Evolutionary conservation across 2,888 invertebrate genomes (phyloP).

Genomic region (Tenthredo notha): DNA sequence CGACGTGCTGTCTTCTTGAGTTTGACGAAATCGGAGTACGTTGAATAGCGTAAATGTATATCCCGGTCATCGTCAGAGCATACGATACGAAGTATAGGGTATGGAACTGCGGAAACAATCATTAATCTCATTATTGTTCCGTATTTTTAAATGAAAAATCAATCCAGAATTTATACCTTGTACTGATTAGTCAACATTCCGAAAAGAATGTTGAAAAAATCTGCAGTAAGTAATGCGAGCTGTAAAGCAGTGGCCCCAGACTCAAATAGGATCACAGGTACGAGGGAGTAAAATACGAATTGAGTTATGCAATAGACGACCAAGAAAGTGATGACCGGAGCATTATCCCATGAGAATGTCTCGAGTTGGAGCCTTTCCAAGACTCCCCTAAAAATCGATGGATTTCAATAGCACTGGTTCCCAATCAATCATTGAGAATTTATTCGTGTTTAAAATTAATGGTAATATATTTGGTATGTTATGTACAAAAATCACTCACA

Average conservation of each 20-base stretch:
- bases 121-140: background rate
- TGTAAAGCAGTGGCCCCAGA: constrained; percentile 92
- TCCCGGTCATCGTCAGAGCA: constrained; percentile 87
- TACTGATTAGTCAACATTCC: constrained; percentile 91
- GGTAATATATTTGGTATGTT: background rate
- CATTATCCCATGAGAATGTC: constrained; percentile 83
- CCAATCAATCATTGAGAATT: background rate
- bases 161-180: constrained; percentile 80
- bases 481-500: constrained; percentile 80
- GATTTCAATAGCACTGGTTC: background rate
- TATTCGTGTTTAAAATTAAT: background rate
- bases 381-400: constrained; percentile 77
- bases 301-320: constrained; percentile 86
- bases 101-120: constrained; percentile 84
- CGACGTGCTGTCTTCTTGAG: constrained; percentile 73
- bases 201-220: constrained; percentile 90
- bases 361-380: constrained; percentile 86
- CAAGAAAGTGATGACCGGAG: constrained; percentile 82
- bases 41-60: constrained; percentile 84
- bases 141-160: background rate
- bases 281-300: constrained; percentile 88
- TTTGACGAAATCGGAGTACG: constrained; percentile 80
- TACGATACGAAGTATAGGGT: constrained; percentile 90
- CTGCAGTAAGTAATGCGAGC: constrained; percentile 89
- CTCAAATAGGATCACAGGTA: constrained; percentile 87